phyloP scores from a whole-genome alignment of 2,113 vertebrate genomes.

The Dicaeum eximium region DNA sequence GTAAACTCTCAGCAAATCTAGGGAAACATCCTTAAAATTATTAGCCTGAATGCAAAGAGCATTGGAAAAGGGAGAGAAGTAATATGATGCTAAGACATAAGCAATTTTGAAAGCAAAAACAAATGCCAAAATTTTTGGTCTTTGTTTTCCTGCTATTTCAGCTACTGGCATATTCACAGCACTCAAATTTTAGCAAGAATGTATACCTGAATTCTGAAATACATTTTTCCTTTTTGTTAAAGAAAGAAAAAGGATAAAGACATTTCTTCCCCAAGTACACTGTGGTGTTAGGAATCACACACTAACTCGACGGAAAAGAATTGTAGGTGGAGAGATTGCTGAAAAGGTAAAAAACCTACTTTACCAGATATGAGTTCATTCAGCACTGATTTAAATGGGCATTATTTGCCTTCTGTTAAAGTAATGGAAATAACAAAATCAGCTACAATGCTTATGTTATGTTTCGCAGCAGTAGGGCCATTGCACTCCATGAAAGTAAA shows the following conservation, averaged over 20 bases:
- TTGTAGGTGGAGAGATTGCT: conserved; percentile 73
- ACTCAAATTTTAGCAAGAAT: neutral
- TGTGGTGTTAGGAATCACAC: conserved; percentile 65
- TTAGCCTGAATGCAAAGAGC: neutral
- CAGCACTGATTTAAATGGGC: neutral
- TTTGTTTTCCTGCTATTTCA: neutral
- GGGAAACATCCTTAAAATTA: neutral
- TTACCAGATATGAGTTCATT: neutral
- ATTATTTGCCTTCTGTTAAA: neutral
- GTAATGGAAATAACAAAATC: neutral
- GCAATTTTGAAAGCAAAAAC: neutral
- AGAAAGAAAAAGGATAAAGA: conserved; percentile 76
- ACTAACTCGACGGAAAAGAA: conserved; percentile 68
- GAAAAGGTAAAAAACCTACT: conserved; percentile 61
- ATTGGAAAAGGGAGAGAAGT: neutral
- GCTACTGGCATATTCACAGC: neutral
- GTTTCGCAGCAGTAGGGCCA: neutral
- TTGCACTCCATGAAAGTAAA: neutral
- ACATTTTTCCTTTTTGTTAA: conserved; percentile 55
- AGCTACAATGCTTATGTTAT: neutral
- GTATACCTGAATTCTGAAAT: conserved; percentile 3
- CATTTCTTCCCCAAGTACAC: conserved; percentile 50
- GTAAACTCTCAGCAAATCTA: neutral
- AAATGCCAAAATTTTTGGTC: neutral
- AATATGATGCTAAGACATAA: neutral